A percentile compares a stretch with the other conserved stretches of the same genome.
These are phyloP conservation scores for Leptinotarsa rubiginosa DNA, from an alignment of 2,888 invertebrate species.

Conservation along the genomic window DNA sequence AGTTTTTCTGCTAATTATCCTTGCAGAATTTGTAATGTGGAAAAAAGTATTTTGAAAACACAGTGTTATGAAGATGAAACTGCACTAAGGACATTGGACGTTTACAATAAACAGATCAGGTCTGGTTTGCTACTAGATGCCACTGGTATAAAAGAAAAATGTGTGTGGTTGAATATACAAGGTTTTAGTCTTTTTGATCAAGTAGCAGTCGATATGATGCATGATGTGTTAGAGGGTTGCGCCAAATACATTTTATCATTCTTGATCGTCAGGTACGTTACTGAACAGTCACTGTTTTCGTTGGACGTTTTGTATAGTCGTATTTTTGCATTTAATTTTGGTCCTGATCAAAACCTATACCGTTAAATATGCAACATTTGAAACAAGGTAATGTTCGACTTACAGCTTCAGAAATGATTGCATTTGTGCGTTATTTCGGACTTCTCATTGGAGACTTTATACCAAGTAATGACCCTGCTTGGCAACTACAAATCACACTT, in stretches of 20 bases:
- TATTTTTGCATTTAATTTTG: slow-evolving; percentile 17
- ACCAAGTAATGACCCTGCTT: slow-evolving; percentile 19
- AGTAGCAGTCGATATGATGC: slow-evolving; percentile 28
- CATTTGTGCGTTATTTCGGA: slow-evolving; percentile 21
- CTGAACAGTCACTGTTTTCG: slow-evolving; percentile 25
- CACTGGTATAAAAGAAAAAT: slow-evolving; percentile 29
- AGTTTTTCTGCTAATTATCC: slow-evolving; percentile 51
- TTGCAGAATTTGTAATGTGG: slow-evolving; percentile 52
- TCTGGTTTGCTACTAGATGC: slow-evolving; percentile 17
- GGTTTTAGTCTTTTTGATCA: slow-evolving; percentile 22
- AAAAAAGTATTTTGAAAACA: slow-evolving; percentile 37
- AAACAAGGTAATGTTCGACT: slow-evolving; percentile 26
- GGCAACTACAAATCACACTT: slow-evolving; percentile 21
- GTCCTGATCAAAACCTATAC: slow-evolving; percentile 13
- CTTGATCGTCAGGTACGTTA: slow-evolving; percentile 26
- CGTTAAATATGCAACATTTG: slow-evolving; percentile 12
- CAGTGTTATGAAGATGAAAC: slow-evolving; percentile 24
- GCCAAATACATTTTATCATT: slow-evolving; percentile 25
- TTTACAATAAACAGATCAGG: slow-evolving; percentile 24
- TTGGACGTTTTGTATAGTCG: slow-evolving; percentile 24
- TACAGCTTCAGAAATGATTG: slow-evolving; percentile 21
- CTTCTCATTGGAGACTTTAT: slow-evolving; percentile 23
- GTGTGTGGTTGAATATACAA: slow-evolving; percentile 25
- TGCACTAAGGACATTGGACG: slow-evolving; percentile 21
- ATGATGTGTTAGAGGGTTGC: slow-evolving; percentile 31